Base-by-base conservation (phyloP, 1,140 invertebrate genomes). In the Drosophila santomea region DNA sequence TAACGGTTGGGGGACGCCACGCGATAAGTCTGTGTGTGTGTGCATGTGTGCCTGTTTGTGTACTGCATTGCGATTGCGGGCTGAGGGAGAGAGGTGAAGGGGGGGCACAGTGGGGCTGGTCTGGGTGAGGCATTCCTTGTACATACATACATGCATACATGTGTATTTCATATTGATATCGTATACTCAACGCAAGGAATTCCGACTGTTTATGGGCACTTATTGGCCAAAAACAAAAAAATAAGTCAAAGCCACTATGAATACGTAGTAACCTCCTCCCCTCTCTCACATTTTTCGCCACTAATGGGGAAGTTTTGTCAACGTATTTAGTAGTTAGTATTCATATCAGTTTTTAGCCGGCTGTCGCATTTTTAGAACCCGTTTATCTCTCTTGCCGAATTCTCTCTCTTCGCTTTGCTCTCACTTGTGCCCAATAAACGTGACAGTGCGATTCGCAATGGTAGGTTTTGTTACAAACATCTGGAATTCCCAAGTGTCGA, bases 1-100 rank as follows among this genome's bases (percentile, higher is more conserved):
- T 91, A 91, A 91, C 71, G 75, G 73, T 67, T 57, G 50, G 63
- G 61, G 83, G 83, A 86, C 82, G 82, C 78, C 83, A 82, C 82
- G 75, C 83, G 66, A 83, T 80, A 69, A 62, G 59, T 67, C 56
- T 69, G 69, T 50, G 66, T 55, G 59, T 66, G 59, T 69, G 58
- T 73, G 48, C 23, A 2, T 54, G 8, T 63, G 64, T 47, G 66
- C 55, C 55, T 35, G 39, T 43, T 43, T 28, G 7, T 43, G 7
- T 8, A 38, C 23, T 59, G 69, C 66, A 71, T 39, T 60, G 43
- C 44, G 54, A 36, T 69, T 32, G 62, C 67, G 62, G 66, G 32
- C 12, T 36, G 50, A 52, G 6, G 5, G 60, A n/a, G 14, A 3
- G 14, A 11, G 23, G 3, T 12, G 50, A 25, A 17, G 3, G 12